These are phyloP conservation scores for Plebejus anna DNA, from an alignment of 2,888 invertebrate species.

Conservation along the genomic window DNA sequence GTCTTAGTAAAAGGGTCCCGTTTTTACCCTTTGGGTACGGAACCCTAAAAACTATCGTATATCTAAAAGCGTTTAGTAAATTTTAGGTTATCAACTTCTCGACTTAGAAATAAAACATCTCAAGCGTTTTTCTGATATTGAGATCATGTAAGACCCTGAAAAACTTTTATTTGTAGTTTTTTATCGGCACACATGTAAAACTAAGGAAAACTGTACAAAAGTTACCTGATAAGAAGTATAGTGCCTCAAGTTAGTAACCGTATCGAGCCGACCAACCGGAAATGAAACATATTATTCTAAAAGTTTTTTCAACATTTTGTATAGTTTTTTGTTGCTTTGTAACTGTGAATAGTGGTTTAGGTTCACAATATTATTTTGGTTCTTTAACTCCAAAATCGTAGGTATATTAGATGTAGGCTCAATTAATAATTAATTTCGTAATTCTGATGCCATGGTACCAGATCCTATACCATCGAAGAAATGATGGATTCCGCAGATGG, in stretches of 20 bases:
- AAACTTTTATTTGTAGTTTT: constrained; percentile 22
- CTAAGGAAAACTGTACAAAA: constrained; percentile 22
- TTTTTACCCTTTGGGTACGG: too few relatives aligned
- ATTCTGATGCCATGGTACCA: too few relatives aligned
- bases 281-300: constrained; percentile 17
- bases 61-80: neutral
- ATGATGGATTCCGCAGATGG: too few relatives aligned
- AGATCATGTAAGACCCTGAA: neutral
- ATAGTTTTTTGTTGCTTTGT: neutral
- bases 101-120: neutral
- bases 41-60: neutral
- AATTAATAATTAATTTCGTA: too few relatives aligned
- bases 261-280: constrained; percentile 14
- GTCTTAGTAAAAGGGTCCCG: too few relatives aligned
- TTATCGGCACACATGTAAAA: constrained; percentile 12
- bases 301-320: neutral
- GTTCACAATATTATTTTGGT: neutral
- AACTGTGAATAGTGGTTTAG: neutral
- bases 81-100: neutral
- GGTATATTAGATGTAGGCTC: too few relatives aligned
- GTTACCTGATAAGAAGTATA: constrained; percentile 29
- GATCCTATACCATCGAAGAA: too few relatives aligned
- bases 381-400: too few relatives aligned
- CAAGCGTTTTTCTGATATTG: neutral
- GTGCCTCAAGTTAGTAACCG: neutral